Percentiles rank a stretch among this genome's conserved stretches.
Evolutionary conservation across 2,113 vertebrate genomes (phyloP).

Genomic region (Cyphomyrus discorhynchus): DNA sequence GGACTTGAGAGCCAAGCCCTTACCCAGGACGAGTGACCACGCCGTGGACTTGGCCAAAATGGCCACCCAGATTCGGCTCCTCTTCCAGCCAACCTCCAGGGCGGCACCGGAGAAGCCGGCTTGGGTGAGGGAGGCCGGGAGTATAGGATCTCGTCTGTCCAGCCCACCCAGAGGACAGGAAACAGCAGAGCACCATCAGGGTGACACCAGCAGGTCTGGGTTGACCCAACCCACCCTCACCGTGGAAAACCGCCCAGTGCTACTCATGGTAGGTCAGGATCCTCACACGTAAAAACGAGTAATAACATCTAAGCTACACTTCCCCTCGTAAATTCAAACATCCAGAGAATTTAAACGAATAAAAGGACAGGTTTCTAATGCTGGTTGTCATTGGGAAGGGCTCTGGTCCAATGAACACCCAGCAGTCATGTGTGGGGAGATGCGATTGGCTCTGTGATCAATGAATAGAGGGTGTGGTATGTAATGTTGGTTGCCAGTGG

Average conservation of each 20-base stretch:
- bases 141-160: slow-evolving; percentile 54
- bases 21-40: slow-evolving; percentile 22
- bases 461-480: background rate
- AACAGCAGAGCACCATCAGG: slow-evolving; percentile 66
- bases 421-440: background rate
- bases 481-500: background rate
- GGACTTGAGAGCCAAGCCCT: slow-evolving; percentile 27
- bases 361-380: background rate
- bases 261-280: slow-evolving; percentile 75
- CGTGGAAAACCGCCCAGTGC: slow-evolving; percentile 90
- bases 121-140: background rate
- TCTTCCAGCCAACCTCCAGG: slow-evolving; percentile 52
- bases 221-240: slow-evolving; percentile 84
- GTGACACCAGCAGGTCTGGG: slow-evolving; percentile 51
- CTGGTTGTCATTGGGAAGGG: background rate
- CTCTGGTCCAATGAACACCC: background rate
- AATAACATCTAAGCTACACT: background rate
- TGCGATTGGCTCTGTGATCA: background rate
- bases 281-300: background rate
- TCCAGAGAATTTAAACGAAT: background rate
- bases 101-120: slow-evolving; percentile 6
- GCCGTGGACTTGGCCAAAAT: slow-evolving; percentile 30
- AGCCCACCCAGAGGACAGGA: slow-evolving; percentile 51
- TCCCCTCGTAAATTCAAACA: background rate
- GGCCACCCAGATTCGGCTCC: slow-evolving; percentile 53